Conservation (phyloP, 92 coral and sea anemone species). For the Porites divaricata region DNA sequence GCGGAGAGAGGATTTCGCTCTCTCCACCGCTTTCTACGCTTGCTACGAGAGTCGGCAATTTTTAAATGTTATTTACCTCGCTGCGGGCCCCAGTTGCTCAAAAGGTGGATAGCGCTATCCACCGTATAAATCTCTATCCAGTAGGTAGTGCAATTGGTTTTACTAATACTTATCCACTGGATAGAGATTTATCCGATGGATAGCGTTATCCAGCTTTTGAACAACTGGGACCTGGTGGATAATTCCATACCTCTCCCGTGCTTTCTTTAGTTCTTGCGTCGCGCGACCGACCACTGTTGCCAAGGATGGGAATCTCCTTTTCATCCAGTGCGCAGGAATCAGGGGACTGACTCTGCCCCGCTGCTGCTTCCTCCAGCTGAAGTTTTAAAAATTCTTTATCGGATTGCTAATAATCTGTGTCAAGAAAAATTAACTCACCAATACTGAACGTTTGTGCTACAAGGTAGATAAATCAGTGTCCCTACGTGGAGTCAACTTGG, state of each 20-base stretch:
- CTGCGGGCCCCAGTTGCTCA: no score
- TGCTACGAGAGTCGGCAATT: no score
- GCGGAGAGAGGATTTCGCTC: no score
- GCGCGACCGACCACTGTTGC: slow-evolving; percentile 16
- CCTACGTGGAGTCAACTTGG: no score
- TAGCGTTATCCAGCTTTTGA: background rate
- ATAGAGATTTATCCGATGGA: background rate
- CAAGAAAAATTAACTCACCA: slow-evolving; percentile 5
- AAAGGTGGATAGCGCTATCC: no score
- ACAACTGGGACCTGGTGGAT: background rate
- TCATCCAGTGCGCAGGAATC: background rate
- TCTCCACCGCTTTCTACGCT: no score
- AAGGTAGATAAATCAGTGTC: no score
- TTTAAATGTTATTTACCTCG: no score
- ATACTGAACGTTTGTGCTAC: background rate
- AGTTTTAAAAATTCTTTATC: slow-evolving; percentile 18
- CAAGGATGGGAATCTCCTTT: slow-evolving; percentile 20
- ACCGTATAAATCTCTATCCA: no score
- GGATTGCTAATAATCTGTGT: slow-evolving; percentile 2
- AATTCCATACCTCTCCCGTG: slow-evolving; percentile 14
- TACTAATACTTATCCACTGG: no score
- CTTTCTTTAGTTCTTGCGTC: slow-evolving; percentile 1
- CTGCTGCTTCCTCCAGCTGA: background rate
- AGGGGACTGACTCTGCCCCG: background rate
- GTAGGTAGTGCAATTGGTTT: no score